Base-by-base conservation (phyloP, 2,888 invertebrate genomes). In the Adela reaumurella region DNA sequence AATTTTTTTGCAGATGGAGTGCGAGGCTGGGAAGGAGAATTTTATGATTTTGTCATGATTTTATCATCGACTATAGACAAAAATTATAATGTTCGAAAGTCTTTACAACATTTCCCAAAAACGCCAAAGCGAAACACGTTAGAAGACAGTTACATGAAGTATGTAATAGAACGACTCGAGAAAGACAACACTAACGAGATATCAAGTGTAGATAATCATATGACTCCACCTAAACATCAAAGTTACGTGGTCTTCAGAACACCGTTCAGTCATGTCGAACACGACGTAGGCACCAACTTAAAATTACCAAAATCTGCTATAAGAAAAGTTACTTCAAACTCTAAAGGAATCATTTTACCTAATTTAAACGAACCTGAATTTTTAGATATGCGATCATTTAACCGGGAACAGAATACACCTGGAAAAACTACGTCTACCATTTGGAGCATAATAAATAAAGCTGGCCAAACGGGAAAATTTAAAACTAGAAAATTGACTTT, bases 21-120 rank as follows among this genome's bases (percentile, higher is more conserved):
- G n/a, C n/a, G n/a, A n/a, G 88, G 88, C 8, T 78, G 88, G 52
- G 86, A 88, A 64, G 88, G 88, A 3, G 83, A 85, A 62, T 74
- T 87, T 54, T 83, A 83, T 58, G 87, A 87, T 10, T 85, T 83
- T 56, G 86, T 86, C 58, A 79, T 87, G 65, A 74, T 87, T 29
- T 60, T 86, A 43, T 63, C 71, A 1, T 82, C 87, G 10, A 82
- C 84, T 5, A 82, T 83, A n/a, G n/a, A n/a, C n/a, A n/a, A n/a
- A n/a, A n/a, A n/a, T n/a, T n/a, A n/a, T n/a, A n/a, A n/a, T n/a
- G n/a, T n/a, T n/a, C n/a, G n/a, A n/a, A n/a, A n/a, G n/a, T n/a
- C n/a, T n/a, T n/a, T n/a, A n/a, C n/a, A n/a, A n/a, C 24, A 42
- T 19, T 17, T 20, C 3, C 17, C 2, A n/a, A 19, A 43, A 43